Evolutionary conservation across 2,888 invertebrate species (phyloP).

Genomic region (Callimorpha dominula): DNA sequence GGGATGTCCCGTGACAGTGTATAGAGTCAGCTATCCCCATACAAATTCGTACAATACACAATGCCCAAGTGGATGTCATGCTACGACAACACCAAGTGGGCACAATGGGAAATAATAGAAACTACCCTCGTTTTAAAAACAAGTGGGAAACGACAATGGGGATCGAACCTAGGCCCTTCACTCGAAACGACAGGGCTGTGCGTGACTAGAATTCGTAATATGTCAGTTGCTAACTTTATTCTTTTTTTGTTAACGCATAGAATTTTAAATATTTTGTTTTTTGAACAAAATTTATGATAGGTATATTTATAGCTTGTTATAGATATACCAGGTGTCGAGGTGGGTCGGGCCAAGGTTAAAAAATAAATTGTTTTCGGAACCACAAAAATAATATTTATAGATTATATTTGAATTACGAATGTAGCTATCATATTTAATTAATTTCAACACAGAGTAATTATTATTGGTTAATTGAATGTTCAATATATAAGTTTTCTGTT

Average conservation of each 20-base stretch:
- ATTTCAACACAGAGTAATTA: conserved; percentile 14
- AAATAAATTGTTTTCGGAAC: background rate
- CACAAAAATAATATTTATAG: background rate
- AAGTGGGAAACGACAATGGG: conserved; percentile 81
- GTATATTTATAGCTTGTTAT: background rate
- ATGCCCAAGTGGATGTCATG: conserved; percentile 77
- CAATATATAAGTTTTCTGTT: conserved; percentile 7
- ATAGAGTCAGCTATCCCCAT: conserved; percentile 39
- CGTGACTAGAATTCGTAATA: conserved; percentile 76
- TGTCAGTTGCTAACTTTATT: conserved; percentile 57
- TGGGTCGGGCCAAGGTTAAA: background rate
- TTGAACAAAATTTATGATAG: background rate
- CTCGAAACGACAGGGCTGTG: conserved; percentile 73
- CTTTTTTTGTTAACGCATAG: conserved; percentile 28
- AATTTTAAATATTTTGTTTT: conserved; percentile 37
- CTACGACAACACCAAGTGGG: conserved; percentile 77
- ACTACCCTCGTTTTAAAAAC: conserved; percentile 84
- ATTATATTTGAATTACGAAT: background rate
- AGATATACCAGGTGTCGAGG: background rate
- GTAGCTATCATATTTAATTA: background rate
- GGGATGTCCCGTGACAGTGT: conserved; percentile 42
- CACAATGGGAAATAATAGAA: conserved; percentile 82
- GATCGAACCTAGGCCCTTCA: conserved; percentile 77
- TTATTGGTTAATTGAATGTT: conserved; percentile 14
- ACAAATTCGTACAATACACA: conserved; percentile 45